Percentiles rank a stretch among this genome's conserved stretches.
These are phyloP conservation scores for Microplitis mediator DNA, from an alignment of 1,140 invertebrate genomes.

Conservation along the genomic window DNA sequence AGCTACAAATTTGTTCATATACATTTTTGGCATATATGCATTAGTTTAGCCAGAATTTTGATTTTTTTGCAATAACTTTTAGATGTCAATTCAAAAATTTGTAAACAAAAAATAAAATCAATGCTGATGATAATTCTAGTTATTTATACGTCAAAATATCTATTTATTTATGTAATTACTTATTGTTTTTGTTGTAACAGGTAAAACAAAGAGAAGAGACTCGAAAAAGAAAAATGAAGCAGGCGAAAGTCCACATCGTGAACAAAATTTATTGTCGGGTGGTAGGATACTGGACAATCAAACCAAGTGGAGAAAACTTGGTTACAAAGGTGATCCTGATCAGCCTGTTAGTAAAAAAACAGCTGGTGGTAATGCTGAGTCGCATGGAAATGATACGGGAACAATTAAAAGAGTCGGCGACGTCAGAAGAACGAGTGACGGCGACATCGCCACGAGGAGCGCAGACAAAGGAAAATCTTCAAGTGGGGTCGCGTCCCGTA, in stretches of 20 bases:
- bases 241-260: constrained; percentile 55
- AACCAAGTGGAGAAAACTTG: constrained; percentile 58
- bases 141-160: too few relatives aligned
- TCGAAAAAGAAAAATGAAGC: constrained; percentile 63
- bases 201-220: constrained; percentile 64
- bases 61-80: too few relatives aligned
- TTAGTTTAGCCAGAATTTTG: too few relatives aligned
- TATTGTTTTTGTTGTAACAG: constrained; percentile 38
- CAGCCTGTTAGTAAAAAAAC: constrained; percentile 42
- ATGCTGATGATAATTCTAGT: too few relatives aligned
- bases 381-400: constrained; percentile 47
- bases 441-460: constrained; percentile 46
- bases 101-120: too few relatives aligned
- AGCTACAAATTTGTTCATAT: too few relatives aligned
- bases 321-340: constrained; percentile 51
- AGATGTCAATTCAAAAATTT: too few relatives aligned
- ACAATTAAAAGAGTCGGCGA: constrained; percentile 54
- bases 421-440: constrained; percentile 62
- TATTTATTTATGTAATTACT: constrained; percentile 1
- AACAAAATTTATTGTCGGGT: constrained; percentile 59
- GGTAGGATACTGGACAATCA: constrained; percentile 60
- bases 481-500: constrained; percentile 41
- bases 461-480: constrained; percentile 47
- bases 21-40: too few relatives aligned
- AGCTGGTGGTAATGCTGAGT: constrained; percentile 30